Evolutionary conservation across 2,797 vertebrate genomes (phyloP).

Genomic region (Nannoperca obscura): DNA sequence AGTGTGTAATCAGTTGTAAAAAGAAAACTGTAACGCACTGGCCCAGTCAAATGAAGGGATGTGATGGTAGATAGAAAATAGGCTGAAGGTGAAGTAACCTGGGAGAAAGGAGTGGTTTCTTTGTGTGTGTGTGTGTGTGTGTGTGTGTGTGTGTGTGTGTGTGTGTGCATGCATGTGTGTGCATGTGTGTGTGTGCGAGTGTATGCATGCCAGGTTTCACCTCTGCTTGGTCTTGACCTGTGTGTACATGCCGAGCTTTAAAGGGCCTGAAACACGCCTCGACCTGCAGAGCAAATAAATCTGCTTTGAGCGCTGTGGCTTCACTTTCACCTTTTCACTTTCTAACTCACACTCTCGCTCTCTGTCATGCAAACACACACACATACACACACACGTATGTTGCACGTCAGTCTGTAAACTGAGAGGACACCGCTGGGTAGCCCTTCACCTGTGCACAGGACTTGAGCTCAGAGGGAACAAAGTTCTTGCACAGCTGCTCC

Average conservation of each 20-base stretch:
- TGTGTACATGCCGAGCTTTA: constrained; percentile 61
- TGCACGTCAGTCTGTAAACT: background rate
- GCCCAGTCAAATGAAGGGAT: constrained; percentile 19
- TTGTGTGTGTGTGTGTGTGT: background rate
- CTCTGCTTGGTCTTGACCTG: constrained; percentile 55
- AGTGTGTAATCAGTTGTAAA: too few species aligned
- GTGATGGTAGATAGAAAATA: constrained; percentile 16
- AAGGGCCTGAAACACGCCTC: constrained; percentile 53
- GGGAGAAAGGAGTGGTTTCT: background rate
- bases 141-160: constrained; percentile 23
- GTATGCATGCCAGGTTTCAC: constrained; percentile 5
- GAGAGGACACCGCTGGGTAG: background rate
- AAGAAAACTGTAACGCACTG: background rate
- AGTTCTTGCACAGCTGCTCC: constrained; percentile 66
- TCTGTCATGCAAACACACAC: background rate
- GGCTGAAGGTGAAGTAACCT: constrained; percentile 1
- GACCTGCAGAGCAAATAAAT: constrained; percentile 70
- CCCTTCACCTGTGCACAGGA: constrained; percentile 12
- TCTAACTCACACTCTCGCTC: constrained; percentile 11
- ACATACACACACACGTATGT: background rate
- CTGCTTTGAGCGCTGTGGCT: constrained; percentile 39
- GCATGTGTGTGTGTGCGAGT: constrained; percentile 21
- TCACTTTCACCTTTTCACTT: constrained; percentile 66
- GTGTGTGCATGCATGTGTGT: constrained; percentile 21
- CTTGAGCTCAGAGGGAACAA: constrained; percentile 22